A percentile compares a stretch with the other conserved stretches of the same genome.
phyloP scores from a whole-genome alignment of 2,888 invertebrate species.

The Noctua fimbriata region DNA sequence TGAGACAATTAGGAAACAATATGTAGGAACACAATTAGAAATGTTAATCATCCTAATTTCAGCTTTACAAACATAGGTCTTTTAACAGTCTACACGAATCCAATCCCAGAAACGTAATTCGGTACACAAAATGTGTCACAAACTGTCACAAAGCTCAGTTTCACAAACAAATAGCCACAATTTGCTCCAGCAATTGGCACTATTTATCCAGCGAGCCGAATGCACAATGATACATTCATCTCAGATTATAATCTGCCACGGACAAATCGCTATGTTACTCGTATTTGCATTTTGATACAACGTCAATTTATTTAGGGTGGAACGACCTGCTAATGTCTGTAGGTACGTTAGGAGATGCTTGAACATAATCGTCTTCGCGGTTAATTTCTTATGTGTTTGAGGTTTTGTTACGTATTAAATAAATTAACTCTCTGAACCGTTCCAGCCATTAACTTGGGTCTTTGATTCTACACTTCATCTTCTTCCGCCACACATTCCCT shows the following conservation, averaged over 20 bases:
- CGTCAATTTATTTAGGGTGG: slow-evolving; percentile 63
- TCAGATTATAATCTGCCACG: slow-evolving; percentile 83
- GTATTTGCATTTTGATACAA: slow-evolving; percentile 69
- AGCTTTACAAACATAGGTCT: background rate
- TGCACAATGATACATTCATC: slow-evolving; percentile 81
- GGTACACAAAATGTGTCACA: slow-evolving; percentile 42
- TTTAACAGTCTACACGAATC: slow-evolving; percentile 11
- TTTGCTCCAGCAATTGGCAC: slow-evolving; percentile 72
- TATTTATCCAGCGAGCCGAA: slow-evolving; percentile 72
- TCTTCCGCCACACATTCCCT: slow-evolving; percentile 3
- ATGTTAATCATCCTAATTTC: slow-evolving; percentile 9
- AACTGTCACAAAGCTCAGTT: slow-evolving; percentile 64
- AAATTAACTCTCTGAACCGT: background rate
- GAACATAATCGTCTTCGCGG: slow-evolving; percentile 22
- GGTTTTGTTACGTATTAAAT: background rate
- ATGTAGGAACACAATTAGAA: background rate
- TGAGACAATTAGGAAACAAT: background rate
- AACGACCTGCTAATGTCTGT: slow-evolving; percentile 55
- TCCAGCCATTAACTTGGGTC: background rate
- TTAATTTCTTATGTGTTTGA: slow-evolving; percentile 25
- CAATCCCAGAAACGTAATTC: slow-evolving; percentile 47
- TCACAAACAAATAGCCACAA: slow-evolving; percentile 74
- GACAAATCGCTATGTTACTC: slow-evolving; percentile 81
- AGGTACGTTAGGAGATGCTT: slow-evolving; percentile 10
- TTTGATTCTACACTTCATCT: background rate